Evolutionary conservation across 2,797 vertebrate species (phyloP).

Genomic region (Helostoma temminkii): DNA sequence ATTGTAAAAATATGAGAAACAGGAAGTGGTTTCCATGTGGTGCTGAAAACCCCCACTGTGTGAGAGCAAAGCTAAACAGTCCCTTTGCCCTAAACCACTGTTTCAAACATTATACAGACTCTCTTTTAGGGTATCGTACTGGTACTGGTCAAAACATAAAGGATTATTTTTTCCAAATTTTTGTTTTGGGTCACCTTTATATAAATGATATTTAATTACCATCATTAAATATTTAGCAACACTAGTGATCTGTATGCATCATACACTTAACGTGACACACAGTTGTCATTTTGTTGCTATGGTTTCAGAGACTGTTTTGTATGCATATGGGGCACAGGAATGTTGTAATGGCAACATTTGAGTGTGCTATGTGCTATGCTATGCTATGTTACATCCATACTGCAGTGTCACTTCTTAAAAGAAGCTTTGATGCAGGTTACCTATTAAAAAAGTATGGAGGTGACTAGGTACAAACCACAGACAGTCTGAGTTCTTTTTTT

Average conservation of each 20-base stretch:
- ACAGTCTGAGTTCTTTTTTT: background rate
- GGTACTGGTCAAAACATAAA: no score
- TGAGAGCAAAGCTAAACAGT: slow-evolving; percentile 59
- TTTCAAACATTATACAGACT: slow-evolving; percentile 25
- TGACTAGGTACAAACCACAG: background rate
- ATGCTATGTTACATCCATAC: no score
- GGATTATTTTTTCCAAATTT: background rate
- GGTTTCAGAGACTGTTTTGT: slow-evolving; percentile 19
- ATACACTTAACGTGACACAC: background rate
- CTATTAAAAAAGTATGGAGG: background rate
- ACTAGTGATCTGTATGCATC: background rate
- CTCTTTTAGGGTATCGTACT: background rate
- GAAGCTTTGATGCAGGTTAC: background rate
- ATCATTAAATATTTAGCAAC: slow-evolving; percentile 1
- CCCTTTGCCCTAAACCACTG: no score
- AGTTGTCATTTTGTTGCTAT: slow-evolving; percentile 14
- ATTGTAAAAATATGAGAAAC: slow-evolving; percentile 80
- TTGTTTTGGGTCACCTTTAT: background rate
- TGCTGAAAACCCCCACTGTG: slow-evolving; percentile 71
- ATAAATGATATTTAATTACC: background rate
- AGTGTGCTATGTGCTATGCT: background rate
- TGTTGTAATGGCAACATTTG: background rate
- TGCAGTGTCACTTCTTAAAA: background rate
- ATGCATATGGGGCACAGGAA: slow-evolving; percentile 12
- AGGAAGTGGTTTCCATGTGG: slow-evolving; percentile 82